phyloP scores from a whole-genome alignment of 1,140 invertebrate genomes.

The Drosophila sp. region DNA sequence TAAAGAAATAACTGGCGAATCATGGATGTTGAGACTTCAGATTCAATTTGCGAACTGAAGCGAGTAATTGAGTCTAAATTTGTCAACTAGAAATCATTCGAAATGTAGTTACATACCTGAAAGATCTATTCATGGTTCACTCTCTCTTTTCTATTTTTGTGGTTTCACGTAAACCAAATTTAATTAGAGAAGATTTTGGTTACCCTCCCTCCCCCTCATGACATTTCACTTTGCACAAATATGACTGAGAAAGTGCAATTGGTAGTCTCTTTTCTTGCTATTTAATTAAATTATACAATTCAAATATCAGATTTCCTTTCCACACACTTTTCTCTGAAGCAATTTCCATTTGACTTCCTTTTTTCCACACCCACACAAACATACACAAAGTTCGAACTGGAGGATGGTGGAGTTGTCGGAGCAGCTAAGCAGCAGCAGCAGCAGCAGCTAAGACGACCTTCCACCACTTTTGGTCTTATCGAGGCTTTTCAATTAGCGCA shows the following conservation, averaged over 20 bases:
- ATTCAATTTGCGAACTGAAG: too few relatives aligned
- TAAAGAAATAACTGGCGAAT: too few relatives aligned
- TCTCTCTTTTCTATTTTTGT: too few relatives aligned
- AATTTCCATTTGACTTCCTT: conserved; percentile 9
- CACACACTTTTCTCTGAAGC: neutral
- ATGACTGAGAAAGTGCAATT: conserved; percentile 5
- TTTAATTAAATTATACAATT: conserved; percentile 14
- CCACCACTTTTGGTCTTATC: conserved; percentile 61
- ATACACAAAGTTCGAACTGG: neutral
- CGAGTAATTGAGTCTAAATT: too few relatives aligned
- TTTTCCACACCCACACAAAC: neutral
- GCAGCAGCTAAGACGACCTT: conserved; percentile 17
- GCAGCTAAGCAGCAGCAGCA: neutral
- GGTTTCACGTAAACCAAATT: neutral
- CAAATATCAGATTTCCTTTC: conserved; percentile 9
- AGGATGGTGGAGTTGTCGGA: neutral
- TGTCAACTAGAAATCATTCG: too few relatives aligned
- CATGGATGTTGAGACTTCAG: too few relatives aligned
- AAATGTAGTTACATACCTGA: too few relatives aligned
- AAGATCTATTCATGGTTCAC: too few relatives aligned
- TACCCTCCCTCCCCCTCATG: neutral
- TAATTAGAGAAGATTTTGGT: neutral
- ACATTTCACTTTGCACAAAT: conserved; percentile 10
- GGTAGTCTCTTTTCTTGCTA: neutral
- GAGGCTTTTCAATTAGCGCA: conserved; percentile 76